Evolutionary conservation across 1,140 invertebrate genomes (phyloP).

Genomic region (Lineus longissimus): DNA sequence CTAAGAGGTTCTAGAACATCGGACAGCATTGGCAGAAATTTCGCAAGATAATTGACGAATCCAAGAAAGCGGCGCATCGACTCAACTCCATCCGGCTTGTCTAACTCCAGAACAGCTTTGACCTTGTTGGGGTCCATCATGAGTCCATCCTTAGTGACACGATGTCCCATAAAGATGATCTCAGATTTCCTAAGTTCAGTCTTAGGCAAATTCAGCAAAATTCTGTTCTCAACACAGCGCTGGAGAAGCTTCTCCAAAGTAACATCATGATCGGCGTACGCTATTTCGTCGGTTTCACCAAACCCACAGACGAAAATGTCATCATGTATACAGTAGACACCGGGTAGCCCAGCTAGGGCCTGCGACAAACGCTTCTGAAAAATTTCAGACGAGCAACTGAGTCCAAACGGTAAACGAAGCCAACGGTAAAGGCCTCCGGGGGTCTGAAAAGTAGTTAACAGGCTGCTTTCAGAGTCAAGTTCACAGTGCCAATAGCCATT

Average conservation of each 20-base stretch:
- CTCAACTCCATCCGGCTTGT: conserved; percentile 38
- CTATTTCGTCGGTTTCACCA: background rate
- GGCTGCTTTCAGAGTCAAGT: conserved; percentile 8
- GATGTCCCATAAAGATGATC: conserved; percentile 22
- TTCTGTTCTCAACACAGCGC: conserved; percentile 12
- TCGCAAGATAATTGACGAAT: conserved; percentile 26
- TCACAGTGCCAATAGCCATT: conserved; percentile 42
- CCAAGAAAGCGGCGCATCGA: conserved; percentile 24
- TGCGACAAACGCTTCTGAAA: conserved; percentile 12
- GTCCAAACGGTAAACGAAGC: conserved; percentile 26
- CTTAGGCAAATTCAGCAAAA: conserved; percentile 24
- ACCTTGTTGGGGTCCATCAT: conserved; percentile 47
- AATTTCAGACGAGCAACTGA: conserved; percentile 24
- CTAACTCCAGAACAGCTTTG: conserved; percentile 44
- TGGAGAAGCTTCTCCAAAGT: conserved; percentile 18
- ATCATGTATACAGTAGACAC: conserved; percentile 8
- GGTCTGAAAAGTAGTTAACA: conserved; percentile 23
- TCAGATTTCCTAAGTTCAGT: conserved; percentile 12
- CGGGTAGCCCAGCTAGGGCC: background rate
- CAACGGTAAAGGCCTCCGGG: conserved; percentile 26
- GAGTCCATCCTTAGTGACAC: conserved; percentile 12
- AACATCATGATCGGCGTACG: conserved; percentile 19
- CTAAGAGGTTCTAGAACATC: conserved; percentile 24
- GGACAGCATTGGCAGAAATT: conserved; percentile 25
- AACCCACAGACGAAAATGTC: conserved; percentile 9